Evolutionary conservation across 2,797 vertebrate genomes (phyloP), one percentile per base, ranked within the genome.

Genomic region (Tauraco hartlaubi): DNA sequence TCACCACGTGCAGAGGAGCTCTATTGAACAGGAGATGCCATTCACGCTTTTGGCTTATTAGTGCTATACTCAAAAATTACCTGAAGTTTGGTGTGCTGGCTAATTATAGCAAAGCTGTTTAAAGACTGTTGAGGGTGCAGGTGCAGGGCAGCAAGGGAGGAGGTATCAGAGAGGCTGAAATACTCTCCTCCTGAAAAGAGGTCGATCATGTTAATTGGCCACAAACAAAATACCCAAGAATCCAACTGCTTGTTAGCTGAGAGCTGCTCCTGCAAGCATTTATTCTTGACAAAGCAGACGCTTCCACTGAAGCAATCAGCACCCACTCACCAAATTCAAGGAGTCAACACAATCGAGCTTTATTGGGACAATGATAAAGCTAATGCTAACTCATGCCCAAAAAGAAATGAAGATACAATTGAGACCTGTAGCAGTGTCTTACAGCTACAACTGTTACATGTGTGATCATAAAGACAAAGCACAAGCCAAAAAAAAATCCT

Each of bases 241-340:
- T 20, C 64, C 61, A 48, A 51, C 0, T 16, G 43, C 84, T 81
- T 25, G 62, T 71, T 52, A 79, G 78, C 64, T 5, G 29, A 74
- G 26, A 89, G 64, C 44, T 92, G 89, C 61, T 94, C 33, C 81
- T 25, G 82, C 75, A 80, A 12, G 61, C 78, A 23, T 88, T 67
- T 71, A 54, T 74, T 85, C 33, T 64, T 54, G 29, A 43, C 58
- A 64, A 86, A 92, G 49, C 5, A 9, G 51, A 25, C 61, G 17
- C 77, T 94, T 63, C 59, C 87, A 77, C 83, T 87, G 88, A 44
- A 85, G 80, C 54, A 62, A 23, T 59, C 69, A 73, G 74, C 85
- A 67, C 62, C 41, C 66, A 37, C 56, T 61, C 62, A 52, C 48
- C 63, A 92, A 69, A 90, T 20, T 48, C 77, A 66, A 66, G 5